Evolutionary conservation across 2,888 invertebrate species (phyloP).

Genomic region (Fabriciana adippe): DNA sequence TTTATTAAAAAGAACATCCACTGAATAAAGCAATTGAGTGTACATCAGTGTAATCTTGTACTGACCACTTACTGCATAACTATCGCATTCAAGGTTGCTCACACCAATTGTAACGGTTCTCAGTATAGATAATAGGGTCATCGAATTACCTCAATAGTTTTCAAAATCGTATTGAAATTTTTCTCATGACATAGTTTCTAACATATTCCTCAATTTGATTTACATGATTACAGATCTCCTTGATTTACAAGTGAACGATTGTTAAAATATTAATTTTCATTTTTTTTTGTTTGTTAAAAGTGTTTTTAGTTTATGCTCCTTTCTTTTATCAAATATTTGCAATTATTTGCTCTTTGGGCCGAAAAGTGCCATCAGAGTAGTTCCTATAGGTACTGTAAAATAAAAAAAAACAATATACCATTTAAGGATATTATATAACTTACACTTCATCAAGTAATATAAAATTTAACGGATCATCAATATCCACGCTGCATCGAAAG

Average conservation of each 20-base stretch:
- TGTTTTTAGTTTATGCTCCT: too few species aligned
- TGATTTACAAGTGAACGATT: background rate
- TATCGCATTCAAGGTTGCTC: conserved; percentile 37
- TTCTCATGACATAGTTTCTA: conserved; percentile 35
- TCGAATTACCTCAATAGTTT: conserved; percentile 19
- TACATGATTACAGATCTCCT: background rate
- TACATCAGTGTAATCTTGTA: conserved; percentile 11
- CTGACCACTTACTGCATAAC: conserved; percentile 33
- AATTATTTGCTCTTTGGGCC: too few species aligned
- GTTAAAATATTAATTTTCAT: background rate
- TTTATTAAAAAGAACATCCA: background rate
- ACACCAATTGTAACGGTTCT: conserved; percentile 35
- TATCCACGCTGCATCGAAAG: conserved; percentile 34
- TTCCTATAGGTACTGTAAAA: too few species aligned
- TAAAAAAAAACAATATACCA: background rate
- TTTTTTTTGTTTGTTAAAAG: too few species aligned
- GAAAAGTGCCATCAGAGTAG: too few species aligned
- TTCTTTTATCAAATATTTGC: too few species aligned
- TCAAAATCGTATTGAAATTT: conserved; percentile 29
- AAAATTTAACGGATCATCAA: conserved; percentile 13
- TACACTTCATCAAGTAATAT: background rate
- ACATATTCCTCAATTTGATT: conserved; percentile 8
- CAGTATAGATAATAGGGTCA: conserved; percentile 13
- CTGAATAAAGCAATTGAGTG: conserved; percentile 10
- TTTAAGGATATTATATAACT: background rate